Evolutionary conservation across 2,888 invertebrate species (phyloP), one percentile per base, ranked within the genome.

Genomic region (Polyommatus icarus): DNA sequence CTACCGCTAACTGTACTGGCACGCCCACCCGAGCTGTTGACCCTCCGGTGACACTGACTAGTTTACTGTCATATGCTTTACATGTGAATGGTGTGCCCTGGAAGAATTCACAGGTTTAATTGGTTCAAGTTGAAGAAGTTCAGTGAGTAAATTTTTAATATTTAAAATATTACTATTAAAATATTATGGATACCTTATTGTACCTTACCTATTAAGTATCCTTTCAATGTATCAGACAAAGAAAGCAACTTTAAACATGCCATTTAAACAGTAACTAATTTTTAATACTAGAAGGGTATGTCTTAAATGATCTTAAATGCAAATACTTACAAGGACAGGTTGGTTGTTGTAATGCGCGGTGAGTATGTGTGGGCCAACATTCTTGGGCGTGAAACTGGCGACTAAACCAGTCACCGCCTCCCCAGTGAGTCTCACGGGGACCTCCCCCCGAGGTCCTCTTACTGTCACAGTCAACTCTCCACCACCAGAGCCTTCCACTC

Each of bases 1-100:
- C 99, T 77, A 99, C 99, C 24, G 98, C 97, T 86, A 99, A 97
- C 85, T 98, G 98, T n/a, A 98, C 98, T 5, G 98, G 97, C 82
- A 98, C 96, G 77, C 99, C 98, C 12, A 99, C 97, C 36, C 93
- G 84, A 15, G 93, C 92, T 78, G 96, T 96, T 59, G 97, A 97
- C 81, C 97, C 96, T 72, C 97, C 97, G 54, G 96, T 96, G 67
- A 98, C 98, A 84, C 96, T 95, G 29, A 98, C 98, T 87, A 97
- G 96, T 81, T 97, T 97, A 46, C 99, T 97, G 91, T 99, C 99
- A 90, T 99, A 99, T 0, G 98, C 98, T 93, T 98, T 98, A 81
- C 98, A 97, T 81, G 97, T 95, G 90, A 98, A 98, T 78, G 98
- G 97, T 79, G 98, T 98, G 40, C 98, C 98, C 92, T 96, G 84